A percentile compares a stretch with the other conserved stretches of the same genome.
phyloP scores from a whole-genome alignment of 1,140 invertebrate species.

The Diprion similis region DNA sequence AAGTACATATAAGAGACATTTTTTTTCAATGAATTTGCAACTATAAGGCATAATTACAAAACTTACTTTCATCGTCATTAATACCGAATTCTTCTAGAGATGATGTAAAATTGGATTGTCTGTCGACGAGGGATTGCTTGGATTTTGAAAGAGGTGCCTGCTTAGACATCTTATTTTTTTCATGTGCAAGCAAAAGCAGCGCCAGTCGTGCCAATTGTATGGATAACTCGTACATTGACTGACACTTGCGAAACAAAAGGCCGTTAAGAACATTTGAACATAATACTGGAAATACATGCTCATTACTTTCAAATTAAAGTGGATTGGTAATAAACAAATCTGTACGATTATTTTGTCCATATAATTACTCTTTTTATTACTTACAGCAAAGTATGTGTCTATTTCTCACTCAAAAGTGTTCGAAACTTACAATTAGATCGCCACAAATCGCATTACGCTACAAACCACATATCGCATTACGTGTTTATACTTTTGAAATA shows the following conservation, averaged over 20 bases:
- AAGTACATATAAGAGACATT: background rate
- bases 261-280: background rate
- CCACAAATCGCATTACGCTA: background rate
- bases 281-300: background rate
- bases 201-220: too few relatives aligned
- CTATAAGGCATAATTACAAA: too few relatives aligned
- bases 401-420: conserved; percentile 1
- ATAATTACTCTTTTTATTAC: conserved; percentile 6
- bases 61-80: background rate
- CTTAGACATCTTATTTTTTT: background rate
- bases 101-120: background rate
- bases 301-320: background rate
- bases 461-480: background rate
- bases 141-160: background rate
- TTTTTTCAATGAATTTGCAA: too few relatives aligned
- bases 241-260: background rate
- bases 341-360: background rate
- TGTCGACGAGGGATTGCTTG: background rate
- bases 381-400: conserved; percentile 5
- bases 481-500: background rate
- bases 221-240: too few relatives aligned
- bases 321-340: background rate
- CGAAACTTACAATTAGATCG: background rate
- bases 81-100: background rate
- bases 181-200: too few relatives aligned